A percentile compares a stretch with the other conserved stretches of the same genome.
Conservation (phyloP, 30 jellyfish, hydroid and myxozoan genomes). For the Turritopsis rubra region DNA sequence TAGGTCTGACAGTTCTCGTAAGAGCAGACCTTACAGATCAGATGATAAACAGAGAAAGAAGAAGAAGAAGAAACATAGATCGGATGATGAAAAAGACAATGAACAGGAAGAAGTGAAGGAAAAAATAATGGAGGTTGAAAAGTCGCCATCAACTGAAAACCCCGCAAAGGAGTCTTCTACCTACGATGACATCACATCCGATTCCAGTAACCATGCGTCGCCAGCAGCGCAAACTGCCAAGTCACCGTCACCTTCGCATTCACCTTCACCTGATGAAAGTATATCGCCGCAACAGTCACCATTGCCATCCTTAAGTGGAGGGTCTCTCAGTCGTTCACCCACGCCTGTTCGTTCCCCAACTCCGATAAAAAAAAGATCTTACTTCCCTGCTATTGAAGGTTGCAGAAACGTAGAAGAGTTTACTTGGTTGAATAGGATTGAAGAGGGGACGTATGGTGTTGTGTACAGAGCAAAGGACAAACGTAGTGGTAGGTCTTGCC, state of each 20-base stretch:
- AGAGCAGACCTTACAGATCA: not conserved
- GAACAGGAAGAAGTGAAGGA: constrained; percentile 1
- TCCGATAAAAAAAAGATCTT: constrained; percentile 66
- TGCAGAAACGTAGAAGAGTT: constrained; percentile 95
- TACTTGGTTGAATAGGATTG: constrained; percentile 90
- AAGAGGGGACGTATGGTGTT: constrained; percentile 99
- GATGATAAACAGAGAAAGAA: constrained; percentile 28
- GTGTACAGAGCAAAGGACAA: constrained; percentile 91
- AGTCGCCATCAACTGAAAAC: constrained; percentile 28
- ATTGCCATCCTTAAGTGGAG: not conserved
- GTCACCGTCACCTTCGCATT: constrained; percentile 21
- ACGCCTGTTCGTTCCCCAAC: constrained; percentile 93
- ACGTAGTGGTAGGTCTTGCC: constrained; percentile 56
- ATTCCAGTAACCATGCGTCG: constrained; percentile 8
- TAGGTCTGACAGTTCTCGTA: constrained; percentile 11
- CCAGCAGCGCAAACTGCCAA: not conserved
- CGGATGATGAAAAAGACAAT: not conserved
- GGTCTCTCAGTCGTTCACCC: constrained; percentile 22
- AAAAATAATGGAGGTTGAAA: not conserved
- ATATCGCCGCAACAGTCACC: constrained; percentile 22
- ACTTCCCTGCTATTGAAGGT: constrained; percentile 89
- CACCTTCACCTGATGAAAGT: constrained; percentile 21
- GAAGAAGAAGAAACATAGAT: constrained; percentile 25
- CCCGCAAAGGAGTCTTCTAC: not conserved
- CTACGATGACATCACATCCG: constrained; percentile 21